phyloP scores from a whole-genome alignment of 1,140 invertebrate genomes.

The Aphaenogaster floridana region DNA sequence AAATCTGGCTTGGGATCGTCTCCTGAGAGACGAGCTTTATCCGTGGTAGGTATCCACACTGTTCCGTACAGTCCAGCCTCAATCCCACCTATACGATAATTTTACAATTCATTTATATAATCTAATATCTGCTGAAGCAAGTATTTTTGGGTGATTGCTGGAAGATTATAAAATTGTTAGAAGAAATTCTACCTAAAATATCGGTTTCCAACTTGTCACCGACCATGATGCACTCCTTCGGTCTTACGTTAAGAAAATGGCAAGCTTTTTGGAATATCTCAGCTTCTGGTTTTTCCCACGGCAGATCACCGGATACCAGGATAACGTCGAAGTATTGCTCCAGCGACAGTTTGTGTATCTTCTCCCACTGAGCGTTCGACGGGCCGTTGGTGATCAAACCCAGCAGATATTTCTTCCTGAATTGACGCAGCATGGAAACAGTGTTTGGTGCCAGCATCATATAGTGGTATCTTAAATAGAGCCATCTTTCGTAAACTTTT shows the following conservation, averaged over 20 bases:
- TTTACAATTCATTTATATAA: background rate
- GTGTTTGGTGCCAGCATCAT: conserved; percentile 90
- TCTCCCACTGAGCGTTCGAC: conserved; percentile 95
- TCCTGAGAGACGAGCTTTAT: conserved; percentile 78
- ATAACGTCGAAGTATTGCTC: conserved; percentile 92
- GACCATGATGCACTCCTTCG: conserved; percentile 93
- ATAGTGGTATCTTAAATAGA: conserved; percentile 91
- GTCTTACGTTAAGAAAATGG: conserved; percentile 90
- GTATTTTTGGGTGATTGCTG: conserved; percentile 31
- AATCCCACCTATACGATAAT: conserved; percentile 89
- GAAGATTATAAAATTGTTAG: conserved; percentile 32
- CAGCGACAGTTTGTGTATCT: conserved; percentile 90
- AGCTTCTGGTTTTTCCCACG: conserved; percentile 94
- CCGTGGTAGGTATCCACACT: conserved; percentile 90
- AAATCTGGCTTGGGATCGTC: conserved; percentile 84
- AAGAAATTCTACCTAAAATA: conserved; percentile 87
- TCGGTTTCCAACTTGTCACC: conserved; percentile 95
- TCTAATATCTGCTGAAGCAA: background rate
- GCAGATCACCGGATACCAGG: conserved; percentile 93
- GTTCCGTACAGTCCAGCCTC: conserved; percentile 92
- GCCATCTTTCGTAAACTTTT: conserved; percentile 92
- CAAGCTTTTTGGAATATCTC: conserved; percentile 93
- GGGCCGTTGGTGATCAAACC: conserved; percentile 95
- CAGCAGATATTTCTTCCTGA: conserved; percentile 91
- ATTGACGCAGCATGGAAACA: conserved; percentile 89